Conservation (phyloP, 2,113 vertebrate species). For the Psittacus erithacus region DNA sequence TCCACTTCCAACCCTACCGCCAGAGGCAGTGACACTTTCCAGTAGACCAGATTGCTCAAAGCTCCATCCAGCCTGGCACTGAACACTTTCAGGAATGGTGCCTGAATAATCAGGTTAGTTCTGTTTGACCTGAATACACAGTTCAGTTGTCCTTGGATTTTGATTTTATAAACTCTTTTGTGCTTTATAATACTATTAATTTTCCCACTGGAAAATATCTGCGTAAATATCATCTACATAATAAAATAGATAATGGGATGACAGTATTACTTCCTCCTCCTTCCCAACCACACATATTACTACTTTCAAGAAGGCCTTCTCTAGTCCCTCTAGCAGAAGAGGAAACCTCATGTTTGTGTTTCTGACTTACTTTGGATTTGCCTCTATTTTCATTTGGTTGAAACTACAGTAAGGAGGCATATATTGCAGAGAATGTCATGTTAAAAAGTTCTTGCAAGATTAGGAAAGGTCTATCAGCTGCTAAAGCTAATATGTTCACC, state of each 20-base stretch:
- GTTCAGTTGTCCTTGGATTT: not conserved
- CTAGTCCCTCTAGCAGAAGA: not conserved
- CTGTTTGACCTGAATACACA: not conserved
- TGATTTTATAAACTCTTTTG: not conserved
- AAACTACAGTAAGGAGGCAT: not conserved
- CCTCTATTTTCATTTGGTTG: not conserved
- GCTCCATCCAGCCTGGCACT: not conserved
- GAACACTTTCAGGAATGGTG: not conserved
- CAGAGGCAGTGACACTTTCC: not conserved
- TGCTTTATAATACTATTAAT: not conserved
- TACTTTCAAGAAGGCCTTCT: not conserved
- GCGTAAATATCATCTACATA: not conserved
- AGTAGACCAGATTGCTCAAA: not conserved
- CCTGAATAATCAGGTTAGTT: not conserved
- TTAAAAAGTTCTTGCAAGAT: not conserved
- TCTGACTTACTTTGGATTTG: not conserved
- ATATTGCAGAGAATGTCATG: not conserved
- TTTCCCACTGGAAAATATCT: not conserved
- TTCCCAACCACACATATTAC: not conserved
- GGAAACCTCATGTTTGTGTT: not conserved
- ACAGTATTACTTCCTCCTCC: not conserved
- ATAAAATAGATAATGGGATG: not conserved
- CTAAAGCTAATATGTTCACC: conserved; percentile 3
- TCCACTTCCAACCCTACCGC: not conserved
- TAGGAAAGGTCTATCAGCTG: not conserved